Conservation (phyloP, 2,113 vertebrate genomes). For the Xiphophorus couchianus region DNA sequence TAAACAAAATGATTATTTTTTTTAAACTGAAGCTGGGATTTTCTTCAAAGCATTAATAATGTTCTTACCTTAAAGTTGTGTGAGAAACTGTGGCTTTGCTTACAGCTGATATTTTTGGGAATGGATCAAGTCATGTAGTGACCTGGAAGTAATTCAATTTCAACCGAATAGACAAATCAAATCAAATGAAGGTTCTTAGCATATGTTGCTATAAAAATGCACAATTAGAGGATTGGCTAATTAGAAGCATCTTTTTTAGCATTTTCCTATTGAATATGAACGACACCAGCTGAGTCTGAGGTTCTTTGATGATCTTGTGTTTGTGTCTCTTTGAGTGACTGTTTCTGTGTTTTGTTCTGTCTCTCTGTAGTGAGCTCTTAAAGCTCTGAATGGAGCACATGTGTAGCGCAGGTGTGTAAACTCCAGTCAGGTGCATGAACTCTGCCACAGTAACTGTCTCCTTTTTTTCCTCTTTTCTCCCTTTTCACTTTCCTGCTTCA, state of each 20-base stretch:
- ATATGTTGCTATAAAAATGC: not conserved
- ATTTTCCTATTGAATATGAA: constrained; percentile 19
- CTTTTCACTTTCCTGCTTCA: not conserved
- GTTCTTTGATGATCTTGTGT: constrained; percentile 80
- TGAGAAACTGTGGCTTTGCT: constrained; percentile 19
- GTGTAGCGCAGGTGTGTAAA: constrained; percentile 83
- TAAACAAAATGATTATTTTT: not conserved
- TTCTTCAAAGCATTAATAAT: not conserved
- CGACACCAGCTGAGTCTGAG: constrained; percentile 66
- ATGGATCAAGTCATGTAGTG: constrained; percentile 14
- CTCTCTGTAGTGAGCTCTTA: constrained; percentile 82
- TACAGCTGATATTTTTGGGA: constrained; percentile 3
- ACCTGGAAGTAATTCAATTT: constrained; percentile 4
- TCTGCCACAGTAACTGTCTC: constrained; percentile 28
- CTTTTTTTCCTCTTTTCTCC: constrained; percentile 28
- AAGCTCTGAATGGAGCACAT: constrained; percentile 80
- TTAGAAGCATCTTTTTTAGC: constrained; percentile 10
- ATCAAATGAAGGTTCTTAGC: not conserved
- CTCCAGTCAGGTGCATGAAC: constrained; percentile 80
- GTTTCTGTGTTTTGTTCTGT: constrained; percentile 81
- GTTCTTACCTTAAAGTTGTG: constrained; percentile 53
- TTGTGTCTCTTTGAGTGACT: constrained; percentile 80
- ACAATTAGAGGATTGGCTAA: constrained; percentile 4
- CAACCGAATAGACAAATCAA: not conserved
- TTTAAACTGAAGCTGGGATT: not conserved